Evolutionary conservation across 2,113 vertebrate genomes (phyloP), one percentile per base, ranked within the genome.

Genomic region (Carassius auratus): DNA sequence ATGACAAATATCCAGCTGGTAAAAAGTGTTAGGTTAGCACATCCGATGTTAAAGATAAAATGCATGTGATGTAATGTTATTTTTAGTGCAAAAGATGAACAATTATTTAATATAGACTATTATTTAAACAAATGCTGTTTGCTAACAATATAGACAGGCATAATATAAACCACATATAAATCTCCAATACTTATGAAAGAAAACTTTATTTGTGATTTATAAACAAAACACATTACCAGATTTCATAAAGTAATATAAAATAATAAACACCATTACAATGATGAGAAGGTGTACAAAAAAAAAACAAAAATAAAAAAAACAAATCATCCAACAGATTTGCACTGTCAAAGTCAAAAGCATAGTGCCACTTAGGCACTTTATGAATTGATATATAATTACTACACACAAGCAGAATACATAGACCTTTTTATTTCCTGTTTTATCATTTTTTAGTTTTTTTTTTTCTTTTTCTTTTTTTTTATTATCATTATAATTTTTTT

Each of bases 181-280:
- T 57, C 73, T 76, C 77, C 89, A 90, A 92, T 94, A 94, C 91
- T 93, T 96, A 94, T 94, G 93, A 96, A 95, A 95, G 91, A 91
- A 90, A 83, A 84, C 87, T 95, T 95, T 96, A 96, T 96, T 96
- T 92, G 94, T 95, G 93, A 94, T 93, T 93, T 95, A 92, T 95
- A 93, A 95, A 95, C 93, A 94, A 95, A 95, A 95, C 95, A 96
- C 93, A 85, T 93, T 93, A 95, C 92, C 93, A 95, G 92, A 86
- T 91, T 95, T 91, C 89, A 92, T 90, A 86, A 94, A 95, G 93
- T 93, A 90, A 94, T 92, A 93, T 91, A 91, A 91, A 91, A 87
- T 81, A 77, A 86, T 87, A 80, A 81, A 84, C 94, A 96, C 94
- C 89, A 91, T 92, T 90, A 95, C 94, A 95, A 91, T 92, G 91